These are phyloP conservation scores for Tragelaphus strepsiceros DNA, from an alignment of 2,113 vertebrate genomes.

Conservation along the genomic window DNA sequence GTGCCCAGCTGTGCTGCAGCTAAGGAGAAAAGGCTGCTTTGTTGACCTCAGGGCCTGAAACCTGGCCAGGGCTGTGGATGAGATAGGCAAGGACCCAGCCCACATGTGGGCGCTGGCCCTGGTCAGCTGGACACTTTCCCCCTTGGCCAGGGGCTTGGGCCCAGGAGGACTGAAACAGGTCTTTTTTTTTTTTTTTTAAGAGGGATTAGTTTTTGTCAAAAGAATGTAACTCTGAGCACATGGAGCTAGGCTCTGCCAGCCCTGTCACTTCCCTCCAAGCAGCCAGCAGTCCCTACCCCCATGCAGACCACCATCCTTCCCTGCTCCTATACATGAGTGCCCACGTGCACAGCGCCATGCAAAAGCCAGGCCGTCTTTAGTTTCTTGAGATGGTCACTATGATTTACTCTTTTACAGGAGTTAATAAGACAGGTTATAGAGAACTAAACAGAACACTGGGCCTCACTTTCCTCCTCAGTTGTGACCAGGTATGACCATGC, in stretches of 20 bases:
- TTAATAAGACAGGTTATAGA: background rate
- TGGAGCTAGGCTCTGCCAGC: background rate
- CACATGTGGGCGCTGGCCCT: background rate
- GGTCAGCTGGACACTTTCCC: background rate
- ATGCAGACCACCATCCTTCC: background rate
- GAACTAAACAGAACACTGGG: background rate
- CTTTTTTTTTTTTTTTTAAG: background rate
- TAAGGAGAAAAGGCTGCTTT: constrained; percentile 27
- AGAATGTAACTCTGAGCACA: background rate
- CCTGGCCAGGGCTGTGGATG: background rate
- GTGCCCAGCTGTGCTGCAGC: background rate
- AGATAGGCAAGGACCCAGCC: background rate
- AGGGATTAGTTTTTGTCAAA: background rate
- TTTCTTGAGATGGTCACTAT: background rate
- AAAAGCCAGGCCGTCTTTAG: background rate
- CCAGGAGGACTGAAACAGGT: background rate
- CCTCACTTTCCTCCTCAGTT: background rate
- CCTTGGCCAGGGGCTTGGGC: background rate
- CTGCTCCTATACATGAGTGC: rapidly evolving
- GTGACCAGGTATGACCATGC: background rate
- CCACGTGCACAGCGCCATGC: background rate
- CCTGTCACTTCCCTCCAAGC: background rate
- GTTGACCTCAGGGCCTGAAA: constrained; percentile 18
- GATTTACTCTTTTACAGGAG: background rate
- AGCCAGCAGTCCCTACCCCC: background rate